Evolutionary conservation across 2,113 vertebrate genomes (phyloP).

Genomic region (Charadrius vociferus): DNA sequence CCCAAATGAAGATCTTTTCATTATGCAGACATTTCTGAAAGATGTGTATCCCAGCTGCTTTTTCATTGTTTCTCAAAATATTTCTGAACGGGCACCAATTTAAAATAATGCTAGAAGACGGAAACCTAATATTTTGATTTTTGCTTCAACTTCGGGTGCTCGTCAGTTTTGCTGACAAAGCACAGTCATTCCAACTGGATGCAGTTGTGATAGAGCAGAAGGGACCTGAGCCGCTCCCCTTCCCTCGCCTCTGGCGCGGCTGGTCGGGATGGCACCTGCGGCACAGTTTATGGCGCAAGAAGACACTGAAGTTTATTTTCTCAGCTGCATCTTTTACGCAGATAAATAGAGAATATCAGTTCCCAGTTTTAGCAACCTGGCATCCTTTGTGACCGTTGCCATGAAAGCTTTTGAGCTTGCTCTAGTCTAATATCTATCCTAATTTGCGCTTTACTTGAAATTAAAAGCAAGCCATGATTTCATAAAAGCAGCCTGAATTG

Average conservation of each 20-base stretch:
- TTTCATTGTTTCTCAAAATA: neutral
- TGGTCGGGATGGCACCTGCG: neutral
- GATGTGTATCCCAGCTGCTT: neutral
- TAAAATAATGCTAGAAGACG: neutral
- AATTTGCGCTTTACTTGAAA: neutral
- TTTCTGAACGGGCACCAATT: neutral
- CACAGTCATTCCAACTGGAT: neutral
- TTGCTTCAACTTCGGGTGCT: neutral
- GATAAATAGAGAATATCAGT: neutral
- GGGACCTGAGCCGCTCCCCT: neutral
- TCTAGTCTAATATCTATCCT: neutral
- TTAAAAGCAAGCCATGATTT: neutral
- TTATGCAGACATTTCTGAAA: neutral
- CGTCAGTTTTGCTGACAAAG: neutral
- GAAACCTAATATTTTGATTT: neutral
- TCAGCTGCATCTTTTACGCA: neutral
- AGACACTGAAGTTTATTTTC: neutral
- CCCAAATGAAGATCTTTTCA: neutral
- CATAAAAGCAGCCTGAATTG: neutral
- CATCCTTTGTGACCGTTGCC: neutral
- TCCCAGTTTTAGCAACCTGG: neutral
- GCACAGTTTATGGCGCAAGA: neutral
- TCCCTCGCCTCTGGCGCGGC: accelerated
- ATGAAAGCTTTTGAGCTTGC: neutral
- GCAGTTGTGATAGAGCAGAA: neutral